Conservation (phyloP, 2,888 invertebrate species). For the Ecdyonurus torrentis region DNA sequence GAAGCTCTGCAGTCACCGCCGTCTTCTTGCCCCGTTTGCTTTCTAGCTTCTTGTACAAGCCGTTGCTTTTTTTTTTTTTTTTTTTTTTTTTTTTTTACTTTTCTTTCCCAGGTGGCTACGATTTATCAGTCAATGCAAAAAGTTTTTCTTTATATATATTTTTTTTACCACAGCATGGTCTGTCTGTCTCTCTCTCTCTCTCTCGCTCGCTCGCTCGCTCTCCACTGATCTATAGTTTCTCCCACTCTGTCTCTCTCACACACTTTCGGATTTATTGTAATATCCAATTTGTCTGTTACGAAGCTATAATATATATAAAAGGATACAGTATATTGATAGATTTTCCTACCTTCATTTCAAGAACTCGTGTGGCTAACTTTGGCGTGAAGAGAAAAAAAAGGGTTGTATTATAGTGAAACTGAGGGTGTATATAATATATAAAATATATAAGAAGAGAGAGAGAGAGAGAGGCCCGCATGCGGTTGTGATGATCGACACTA, state of each 20-base stretch:
- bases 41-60: not conserved
- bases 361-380: no score
- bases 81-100: not conserved
- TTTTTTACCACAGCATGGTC: no score
- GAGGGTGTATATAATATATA: not conserved
- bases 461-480: not conserved
- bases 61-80: not conserved
- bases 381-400: no score
- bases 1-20: not conserved
- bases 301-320: no score
- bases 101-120: not conserved
- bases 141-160: not conserved
- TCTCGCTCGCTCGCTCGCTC: no score
- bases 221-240: no score
- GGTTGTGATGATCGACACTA: slow-evolving; percentile 2
- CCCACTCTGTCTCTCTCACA: no score
- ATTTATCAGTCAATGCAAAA: not conserved
- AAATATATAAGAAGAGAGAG: not conserved
- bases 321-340: no score
- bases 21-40: not conserved
- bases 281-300: not conserved
- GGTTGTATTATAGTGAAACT: no score
- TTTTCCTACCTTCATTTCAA: no score
- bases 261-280: not conserved
- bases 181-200: no score